phyloP scores from a whole-genome alignment of 2,888 invertebrate species.

The Tiliacea aurago region DNA sequence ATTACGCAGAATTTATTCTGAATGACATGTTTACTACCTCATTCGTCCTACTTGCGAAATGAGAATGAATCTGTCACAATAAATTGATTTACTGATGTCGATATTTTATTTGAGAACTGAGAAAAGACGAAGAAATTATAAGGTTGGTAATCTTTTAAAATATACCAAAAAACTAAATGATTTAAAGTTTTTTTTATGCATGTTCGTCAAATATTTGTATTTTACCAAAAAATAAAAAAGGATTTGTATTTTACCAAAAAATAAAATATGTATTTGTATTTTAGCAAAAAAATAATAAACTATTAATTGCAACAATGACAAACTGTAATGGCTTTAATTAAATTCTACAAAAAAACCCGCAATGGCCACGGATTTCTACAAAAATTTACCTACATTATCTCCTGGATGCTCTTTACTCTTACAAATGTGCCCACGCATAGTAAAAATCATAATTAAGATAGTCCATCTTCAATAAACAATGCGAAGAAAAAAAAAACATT shows the following conservation, averaged over 20 bases:
- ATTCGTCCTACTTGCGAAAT: background rate
- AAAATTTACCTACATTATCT: background rate
- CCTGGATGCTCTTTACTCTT: slow-evolving; percentile 8
- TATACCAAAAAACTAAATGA: too few species aligned
- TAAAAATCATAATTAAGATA: slow-evolving; percentile 28
- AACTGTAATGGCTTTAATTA: background rate
- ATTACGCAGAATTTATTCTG: background rate
- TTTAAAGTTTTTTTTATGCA: too few species aligned
- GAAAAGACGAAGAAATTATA: background rate
- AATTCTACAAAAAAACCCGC: background rate
- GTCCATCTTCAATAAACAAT: slow-evolving; percentile 41
- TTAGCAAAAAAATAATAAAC: too few species aligned
- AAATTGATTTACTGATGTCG: background rate
- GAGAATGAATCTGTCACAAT: background rate
- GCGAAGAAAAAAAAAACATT: slow-evolving; percentile 15
- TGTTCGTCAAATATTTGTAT: too few species aligned
- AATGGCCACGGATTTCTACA: background rate
- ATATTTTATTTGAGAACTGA: background rate
- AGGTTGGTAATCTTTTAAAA: background rate
- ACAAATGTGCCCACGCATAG: background rate
- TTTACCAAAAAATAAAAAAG: too few species aligned
- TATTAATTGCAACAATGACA: background rate
- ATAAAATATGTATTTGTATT: too few species aligned
- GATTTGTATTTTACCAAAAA: too few species aligned
- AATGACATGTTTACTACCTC: slow-evolving; percentile 1